Conservation (phyloP, 2,888 invertebrate genomes). For the Theodoxus fluviatilis region DNA sequence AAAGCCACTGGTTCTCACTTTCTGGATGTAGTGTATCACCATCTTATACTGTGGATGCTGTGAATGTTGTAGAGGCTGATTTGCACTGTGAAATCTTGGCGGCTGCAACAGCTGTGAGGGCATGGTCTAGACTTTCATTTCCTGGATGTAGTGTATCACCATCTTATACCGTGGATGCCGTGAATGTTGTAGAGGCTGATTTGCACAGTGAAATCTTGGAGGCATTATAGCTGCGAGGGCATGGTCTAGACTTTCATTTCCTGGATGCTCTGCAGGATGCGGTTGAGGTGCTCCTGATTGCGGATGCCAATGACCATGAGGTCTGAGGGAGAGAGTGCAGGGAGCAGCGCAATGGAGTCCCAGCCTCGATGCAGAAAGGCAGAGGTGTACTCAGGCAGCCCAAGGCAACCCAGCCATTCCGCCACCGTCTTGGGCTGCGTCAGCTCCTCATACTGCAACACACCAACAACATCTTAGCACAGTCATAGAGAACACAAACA, state of each 20-base stretch:
- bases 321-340: conserved; percentile 42
- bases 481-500: neutral
- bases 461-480: no score
- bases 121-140: conserved; percentile 24
- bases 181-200: no score
- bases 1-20: no score
- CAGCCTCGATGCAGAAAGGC: conserved; percentile 55
- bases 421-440: conserved; percentile 43
- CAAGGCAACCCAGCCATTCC: conserved; percentile 57
- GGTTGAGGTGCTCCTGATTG: conserved; percentile 42
- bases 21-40: no score
- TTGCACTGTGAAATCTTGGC: no score
- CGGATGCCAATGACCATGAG: conserved; percentile 47
- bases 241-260: conserved; percentile 35
- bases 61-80: no score
- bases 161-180: no score
- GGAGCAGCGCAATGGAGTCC: conserved; percentile 46
- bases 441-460: conserved; percentile 41
- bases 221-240: no score
- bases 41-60: no score
- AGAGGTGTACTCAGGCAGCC: conserved; percentile 50
- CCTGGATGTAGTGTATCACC: no score
- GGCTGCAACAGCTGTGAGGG: no score
- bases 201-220: no score
- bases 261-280: conserved; percentile 45